phyloP scores from a whole-genome alignment of 1,140 invertebrate genomes.

The Ruditapes philippinarum region DNA sequence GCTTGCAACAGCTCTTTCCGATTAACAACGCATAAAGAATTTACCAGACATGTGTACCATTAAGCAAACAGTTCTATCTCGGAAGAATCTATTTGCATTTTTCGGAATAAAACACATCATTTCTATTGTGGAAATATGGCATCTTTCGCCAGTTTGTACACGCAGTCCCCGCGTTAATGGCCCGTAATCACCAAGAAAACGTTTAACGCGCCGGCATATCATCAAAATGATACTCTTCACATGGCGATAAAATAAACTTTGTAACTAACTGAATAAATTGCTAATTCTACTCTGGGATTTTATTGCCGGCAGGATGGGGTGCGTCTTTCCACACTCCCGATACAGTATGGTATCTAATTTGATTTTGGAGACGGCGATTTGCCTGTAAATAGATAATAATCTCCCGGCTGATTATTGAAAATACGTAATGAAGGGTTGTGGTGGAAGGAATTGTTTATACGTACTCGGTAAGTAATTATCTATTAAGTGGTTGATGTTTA shows the following conservation, averaged over 20 bases:
- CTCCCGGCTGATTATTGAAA: conserved; percentile 49
- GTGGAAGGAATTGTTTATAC: conserved; percentile 41
- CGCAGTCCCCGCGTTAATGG: neutral
- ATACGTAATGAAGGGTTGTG: conserved; percentile 57
- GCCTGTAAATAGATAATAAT: conserved; percentile 58
- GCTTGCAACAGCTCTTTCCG: too few species aligned
- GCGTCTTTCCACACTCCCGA: conserved; percentile 31
- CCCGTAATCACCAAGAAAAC: neutral
- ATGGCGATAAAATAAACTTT: conserved; percentile 66
- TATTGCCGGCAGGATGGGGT: conserved; percentile 50
- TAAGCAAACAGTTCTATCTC: too few species aligned
- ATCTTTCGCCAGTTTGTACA: neutral
- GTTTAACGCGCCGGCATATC: conserved; percentile 42
- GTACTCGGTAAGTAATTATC: conserved; percentile 60
- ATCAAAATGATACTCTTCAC: conserved; percentile 63
- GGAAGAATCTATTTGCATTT: too few species aligned
- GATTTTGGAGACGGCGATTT: conserved; percentile 48
- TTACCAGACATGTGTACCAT: too few species aligned
- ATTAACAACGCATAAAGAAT: too few species aligned
- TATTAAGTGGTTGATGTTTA: conserved; percentile 65
- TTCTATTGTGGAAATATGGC: neutral
- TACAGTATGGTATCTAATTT: conserved; percentile 44
- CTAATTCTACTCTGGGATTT: conserved; percentile 53
- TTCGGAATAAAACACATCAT: neutral
- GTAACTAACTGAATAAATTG: conserved; percentile 48